Evolutionary conservation across 2,888 invertebrate genomes (phyloP), one percentile per base, ranked within the genome.

Genomic region (Nebria salina): DNA sequence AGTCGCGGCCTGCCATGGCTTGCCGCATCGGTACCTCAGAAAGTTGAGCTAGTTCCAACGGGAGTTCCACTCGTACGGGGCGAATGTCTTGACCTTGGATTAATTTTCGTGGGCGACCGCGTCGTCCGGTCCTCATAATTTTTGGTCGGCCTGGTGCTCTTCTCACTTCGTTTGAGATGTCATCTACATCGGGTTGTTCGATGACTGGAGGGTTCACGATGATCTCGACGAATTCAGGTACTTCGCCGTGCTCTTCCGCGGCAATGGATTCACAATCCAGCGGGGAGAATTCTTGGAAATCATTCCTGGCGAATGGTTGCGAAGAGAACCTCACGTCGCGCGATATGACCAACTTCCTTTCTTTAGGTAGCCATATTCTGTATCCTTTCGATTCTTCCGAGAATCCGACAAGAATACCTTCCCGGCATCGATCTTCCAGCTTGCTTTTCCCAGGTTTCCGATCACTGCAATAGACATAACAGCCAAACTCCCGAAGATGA

Each of bases 311-410:
- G 43, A 43, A 43, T 43, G 43, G 43, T 1, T 73, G 41, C 75
- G 64, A 15, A 54, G 75, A 64, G 26, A 76, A 76, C 66, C 65
- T 76, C 26, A 76, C 76, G 66, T 76, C 76, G 26, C 76, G 65
- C 8, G 76, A 66, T 25, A 65, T 34, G 15, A 76, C 15, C 4
- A 76, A 7, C n/a, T 41, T 66, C 25, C 66, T 76, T n/a, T 76
- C 76, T 15, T 82, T 25, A 64, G 82, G 15, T 25, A 78, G 26
- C 72, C 79, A 83, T 26, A 83, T 77, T 76, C 82, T 79, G 68
- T 73, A 83, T 8, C 74, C 82, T 72, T 82, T 83, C 3, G 80
- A 79, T 75, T 76, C 74, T 15, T 83, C 80, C 7, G 82, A 82
- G 41, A 82, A 82, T 77, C 81, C 83, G 41, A 83, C 34, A 11